Evolutionary conservation across 2,888 invertebrate genomes (phyloP).

Genomic region (Tridacna crocea): DNA sequence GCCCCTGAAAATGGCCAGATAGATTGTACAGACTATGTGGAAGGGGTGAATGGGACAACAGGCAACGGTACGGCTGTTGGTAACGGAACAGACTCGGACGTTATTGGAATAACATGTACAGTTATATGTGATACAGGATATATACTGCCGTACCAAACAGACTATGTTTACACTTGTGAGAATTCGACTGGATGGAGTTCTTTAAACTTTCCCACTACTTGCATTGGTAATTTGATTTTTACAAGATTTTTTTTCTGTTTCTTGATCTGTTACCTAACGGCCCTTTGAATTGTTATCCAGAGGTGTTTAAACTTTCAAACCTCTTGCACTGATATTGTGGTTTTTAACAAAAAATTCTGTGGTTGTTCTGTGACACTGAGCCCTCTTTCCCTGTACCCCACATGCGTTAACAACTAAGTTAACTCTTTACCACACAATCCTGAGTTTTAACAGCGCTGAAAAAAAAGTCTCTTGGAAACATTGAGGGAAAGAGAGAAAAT

Average conservation of each 20-base stretch:
- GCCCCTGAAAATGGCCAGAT: constrained; percentile 34
- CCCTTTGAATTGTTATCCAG: too few species aligned
- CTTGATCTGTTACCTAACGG: neutral
- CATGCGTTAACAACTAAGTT: too few species aligned
- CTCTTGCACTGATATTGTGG: too few species aligned
- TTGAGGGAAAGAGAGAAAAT: too few species aligned
- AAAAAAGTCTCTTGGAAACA: too few species aligned
- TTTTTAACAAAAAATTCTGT: too few species aligned
- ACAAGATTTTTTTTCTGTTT: neutral
- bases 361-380: too few species aligned
- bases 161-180: constrained; percentile 41
- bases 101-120: constrained; percentile 31
- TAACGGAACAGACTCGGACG: constrained; percentile 22
- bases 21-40: constrained; percentile 24
- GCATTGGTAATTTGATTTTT: constrained; percentile 10
- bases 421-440: too few species aligned
- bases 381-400: too few species aligned
- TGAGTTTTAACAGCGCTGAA: too few species aligned
- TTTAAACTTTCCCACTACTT: constrained; percentile 26
- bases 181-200: constrained; percentile 44
- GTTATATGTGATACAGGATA: constrained; percentile 45
- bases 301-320: too few species aligned
- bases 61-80: constrained; percentile 23
- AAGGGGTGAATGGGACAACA: constrained; percentile 8
- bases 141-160: constrained; percentile 47